A percentile compares a stretch with the other conserved stretches of the same genome.
Conservation (phyloP, 2,888 invertebrate species). For the Zaprionus bogoriensis region DNA sequence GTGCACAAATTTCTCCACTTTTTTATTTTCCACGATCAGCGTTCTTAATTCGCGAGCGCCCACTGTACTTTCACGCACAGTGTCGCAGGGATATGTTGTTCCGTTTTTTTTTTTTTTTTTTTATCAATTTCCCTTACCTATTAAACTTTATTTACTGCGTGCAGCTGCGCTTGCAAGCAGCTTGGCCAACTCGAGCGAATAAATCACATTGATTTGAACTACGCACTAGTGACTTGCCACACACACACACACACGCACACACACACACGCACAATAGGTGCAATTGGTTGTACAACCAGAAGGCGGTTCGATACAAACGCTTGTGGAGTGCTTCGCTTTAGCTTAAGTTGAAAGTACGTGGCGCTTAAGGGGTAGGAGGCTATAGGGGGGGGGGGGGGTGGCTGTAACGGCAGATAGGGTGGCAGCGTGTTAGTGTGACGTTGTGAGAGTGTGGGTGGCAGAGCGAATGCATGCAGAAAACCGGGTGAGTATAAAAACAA, state of each 20-base stretch:
- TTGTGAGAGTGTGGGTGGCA: not conserved
- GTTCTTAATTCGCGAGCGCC: no score
- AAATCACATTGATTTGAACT: not conserved
- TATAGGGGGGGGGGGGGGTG: not conserved
- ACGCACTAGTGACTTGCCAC: not conserved
- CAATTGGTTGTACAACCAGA: not conserved
- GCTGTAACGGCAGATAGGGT: no score
- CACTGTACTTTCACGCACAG: no score
- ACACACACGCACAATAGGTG: not conserved
- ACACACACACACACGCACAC: not conserved
- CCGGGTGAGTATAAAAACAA: not conserved
- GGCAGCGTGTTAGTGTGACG: no score
- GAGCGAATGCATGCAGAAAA: not conserved
- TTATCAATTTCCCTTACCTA: not conserved
- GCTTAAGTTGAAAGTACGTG: no score
- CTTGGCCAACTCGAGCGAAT: not conserved
- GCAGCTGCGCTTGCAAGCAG: not conserved
- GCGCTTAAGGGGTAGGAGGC: not conserved
- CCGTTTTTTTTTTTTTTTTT: no score
- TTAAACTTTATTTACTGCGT: not conserved
- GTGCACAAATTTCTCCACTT: no score
- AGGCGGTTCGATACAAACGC: no score
- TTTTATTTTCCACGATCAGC: no score
- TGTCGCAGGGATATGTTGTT: no score
- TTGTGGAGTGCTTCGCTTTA: no score